A percentile compares a stretch with the other conserved stretches of the same genome.
phyloP scores from a whole-genome alignment of 2,113 vertebrate species.

The Naja naja region DNA sequence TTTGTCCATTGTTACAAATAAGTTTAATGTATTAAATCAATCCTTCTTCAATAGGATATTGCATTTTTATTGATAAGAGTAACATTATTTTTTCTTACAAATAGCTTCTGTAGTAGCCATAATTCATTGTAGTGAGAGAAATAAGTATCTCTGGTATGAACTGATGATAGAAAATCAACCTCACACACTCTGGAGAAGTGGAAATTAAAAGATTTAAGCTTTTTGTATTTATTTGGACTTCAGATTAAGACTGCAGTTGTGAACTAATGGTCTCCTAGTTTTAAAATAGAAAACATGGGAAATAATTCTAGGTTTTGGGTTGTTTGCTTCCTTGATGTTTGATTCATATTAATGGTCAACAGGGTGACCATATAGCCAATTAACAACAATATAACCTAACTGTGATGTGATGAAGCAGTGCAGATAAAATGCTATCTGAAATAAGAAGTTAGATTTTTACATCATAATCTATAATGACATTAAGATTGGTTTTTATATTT shows the following conservation, averaged over 20 bases:
- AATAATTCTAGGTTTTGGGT: background rate
- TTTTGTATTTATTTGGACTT: background rate
- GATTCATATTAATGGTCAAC: background rate
- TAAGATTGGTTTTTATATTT: background rate
- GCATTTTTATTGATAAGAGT: constrained; percentile 37
- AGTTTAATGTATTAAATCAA: constrained; percentile 54
- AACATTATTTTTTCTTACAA: constrained; percentile 51
- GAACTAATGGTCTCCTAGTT: background rate
- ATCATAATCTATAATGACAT: background rate
- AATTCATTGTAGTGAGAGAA: constrained; percentile 41
- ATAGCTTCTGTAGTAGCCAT: constrained; percentile 36
- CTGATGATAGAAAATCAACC: constrained; percentile 32
- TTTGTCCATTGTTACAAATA: constrained; percentile 37
- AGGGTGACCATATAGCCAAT: background rate
- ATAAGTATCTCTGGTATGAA: constrained; percentile 47
- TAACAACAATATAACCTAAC: background rate
- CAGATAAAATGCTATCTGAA: background rate
- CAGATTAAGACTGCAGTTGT: background rate
- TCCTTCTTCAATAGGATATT: constrained; percentile 51
- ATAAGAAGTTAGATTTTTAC: background rate
- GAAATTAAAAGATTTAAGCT: constrained; percentile 23
- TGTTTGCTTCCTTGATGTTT: background rate
- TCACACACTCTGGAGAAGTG: constrained; percentile 34
- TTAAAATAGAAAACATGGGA: background rate
- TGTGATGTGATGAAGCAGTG: background rate